phyloP scores from a whole-genome alignment of 1,140 invertebrate genomes.

The Teleopsis dalmanni region DNA sequence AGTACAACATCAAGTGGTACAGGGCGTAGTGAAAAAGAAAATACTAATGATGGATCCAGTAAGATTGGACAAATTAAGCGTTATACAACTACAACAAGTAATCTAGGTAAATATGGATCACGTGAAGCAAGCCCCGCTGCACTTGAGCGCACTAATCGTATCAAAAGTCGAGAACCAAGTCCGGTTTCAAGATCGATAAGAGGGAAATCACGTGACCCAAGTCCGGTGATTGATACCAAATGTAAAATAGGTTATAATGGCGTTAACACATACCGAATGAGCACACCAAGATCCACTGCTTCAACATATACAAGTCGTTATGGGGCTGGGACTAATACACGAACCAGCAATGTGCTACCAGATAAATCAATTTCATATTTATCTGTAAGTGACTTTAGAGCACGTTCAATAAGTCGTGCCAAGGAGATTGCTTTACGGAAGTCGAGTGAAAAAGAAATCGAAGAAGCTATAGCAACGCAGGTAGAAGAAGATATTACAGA shows the following conservation, averaged over 20 bases:
- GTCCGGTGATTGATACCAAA: slow-evolving; percentile 14
- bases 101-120: slow-evolving; percentile 30
- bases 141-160: slow-evolving; percentile 33
- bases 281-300: slow-evolving; percentile 1
- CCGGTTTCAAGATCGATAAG: slow-evolving; percentile 27
- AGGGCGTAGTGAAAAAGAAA: background rate
- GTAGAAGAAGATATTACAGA: background rate
- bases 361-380: slow-evolving; percentile 35
- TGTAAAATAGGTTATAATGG: slow-evolving; percentile 11
- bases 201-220: slow-evolving; percentile 33
- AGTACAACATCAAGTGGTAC: slow-evolving; percentile 14
- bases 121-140: slow-evolving; percentile 39
- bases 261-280: slow-evolving; percentile 11
- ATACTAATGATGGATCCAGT: slow-evolving; percentile 6
- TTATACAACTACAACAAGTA: slow-evolving; percentile 24
- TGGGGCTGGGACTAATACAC: background rate
- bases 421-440: slow-evolving; percentile 16
- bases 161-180: slow-evolving; percentile 33
- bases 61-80: slow-evolving; percentile 30
- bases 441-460: slow-evolving; percentile 27
- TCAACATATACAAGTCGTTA: slow-evolving; percentile 14
- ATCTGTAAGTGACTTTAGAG: slow-evolving; percentile 37
- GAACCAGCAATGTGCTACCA: background rate
- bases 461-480: slow-evolving; percentile 6
- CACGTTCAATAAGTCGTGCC: slow-evolving; percentile 31